Evolutionary conservation across 1,140 invertebrate species (phyloP), one percentile per base, ranked within the genome.

Genomic region (Pomacea maculata): DNA sequence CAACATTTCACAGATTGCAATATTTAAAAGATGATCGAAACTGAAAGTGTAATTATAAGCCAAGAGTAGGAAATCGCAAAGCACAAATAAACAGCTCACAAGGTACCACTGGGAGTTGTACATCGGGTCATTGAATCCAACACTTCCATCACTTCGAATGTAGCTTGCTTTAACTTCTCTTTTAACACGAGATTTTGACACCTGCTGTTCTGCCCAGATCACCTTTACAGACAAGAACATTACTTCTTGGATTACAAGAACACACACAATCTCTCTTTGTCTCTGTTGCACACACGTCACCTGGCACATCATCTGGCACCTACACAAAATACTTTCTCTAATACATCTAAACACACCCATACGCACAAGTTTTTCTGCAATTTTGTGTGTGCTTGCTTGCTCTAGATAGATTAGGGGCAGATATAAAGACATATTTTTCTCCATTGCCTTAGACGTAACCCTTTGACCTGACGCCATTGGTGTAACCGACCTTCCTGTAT

Each of bases 81-180:
- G 57, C 57, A 6, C 8, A 61, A 14, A 11, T 4, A 61, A 61
- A 14, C 11, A 61, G 57, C 96, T 95, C 93, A 98, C 97, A 94
- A 99, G 92, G 92, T 99, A 99, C 98, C 98, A 99, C 91, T 99
- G 96, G 90, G 98, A 96, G 86, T 95, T 95, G 93, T 96, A 99
- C 63, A 98, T 93, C 34, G 97, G 97, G 93, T 99, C 98, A 17
- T 96, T 94, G 92, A 98, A 99, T 21, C 64, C 63, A 15, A 81
- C 65, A 29, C 52, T 25, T 61, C 68, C 52, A 64, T 83, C 80
- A 19, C 64, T 57, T 54, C 79, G 63, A 25, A 81, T 75, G 17
- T 79, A 65, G 9, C 21, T 8, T n/a, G 77, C 72, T 45, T 45
- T 45, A n/a, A 55, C 19, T 78, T 89, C 90, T 72, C 92, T 83